phyloP scores from a whole-genome alignment of 2,113 vertebrate genomes.

The Martes martes region DNA sequence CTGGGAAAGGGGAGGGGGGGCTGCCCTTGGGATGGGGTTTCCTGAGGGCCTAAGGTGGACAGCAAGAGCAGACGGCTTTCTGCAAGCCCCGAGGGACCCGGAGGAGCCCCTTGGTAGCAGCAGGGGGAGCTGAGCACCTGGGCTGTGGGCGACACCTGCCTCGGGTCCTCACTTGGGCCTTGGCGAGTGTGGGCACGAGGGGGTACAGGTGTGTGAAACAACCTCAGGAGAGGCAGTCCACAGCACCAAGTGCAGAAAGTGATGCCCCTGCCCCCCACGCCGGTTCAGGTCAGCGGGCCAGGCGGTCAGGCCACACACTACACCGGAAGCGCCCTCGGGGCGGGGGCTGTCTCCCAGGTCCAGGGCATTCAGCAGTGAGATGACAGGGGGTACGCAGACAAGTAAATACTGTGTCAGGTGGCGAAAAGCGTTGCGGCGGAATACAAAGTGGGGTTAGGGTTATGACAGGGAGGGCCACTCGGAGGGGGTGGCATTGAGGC shows the following conservation, averaged over 20 bases:
- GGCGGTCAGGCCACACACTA: not conserved
- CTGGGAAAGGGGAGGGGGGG: not conserved
- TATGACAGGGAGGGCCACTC: not conserved
- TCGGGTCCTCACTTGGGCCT: not conserved
- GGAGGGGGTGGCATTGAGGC: not conserved
- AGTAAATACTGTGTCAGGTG: too few species aligned
- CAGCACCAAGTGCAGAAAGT: rapidly evolving
- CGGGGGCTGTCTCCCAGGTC: not conserved
- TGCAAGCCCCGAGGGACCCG: not conserved
- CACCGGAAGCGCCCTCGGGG: not conserved
- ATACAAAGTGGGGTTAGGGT: not conserved
- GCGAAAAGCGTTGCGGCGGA: rapidly evolving
- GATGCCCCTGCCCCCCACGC: not conserved
- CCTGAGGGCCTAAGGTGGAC: not conserved
- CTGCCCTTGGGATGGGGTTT: not conserved
- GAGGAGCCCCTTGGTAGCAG: not conserved
- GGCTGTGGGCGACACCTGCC: not conserved
- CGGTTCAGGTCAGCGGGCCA: not conserved
- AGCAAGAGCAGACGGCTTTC: not conserved
- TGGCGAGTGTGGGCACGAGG: too few species aligned
- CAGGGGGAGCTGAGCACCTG: not conserved
- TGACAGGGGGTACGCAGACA: not conserved
- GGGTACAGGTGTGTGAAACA: rapidly evolving
- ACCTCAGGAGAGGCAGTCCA: not conserved
- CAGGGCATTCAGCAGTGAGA: not conserved